These are phyloP conservation scores for Rhabdomys dilectus DNA, from an alignment of 2,113 vertebrate species.

Conservation along the genomic window DNA sequence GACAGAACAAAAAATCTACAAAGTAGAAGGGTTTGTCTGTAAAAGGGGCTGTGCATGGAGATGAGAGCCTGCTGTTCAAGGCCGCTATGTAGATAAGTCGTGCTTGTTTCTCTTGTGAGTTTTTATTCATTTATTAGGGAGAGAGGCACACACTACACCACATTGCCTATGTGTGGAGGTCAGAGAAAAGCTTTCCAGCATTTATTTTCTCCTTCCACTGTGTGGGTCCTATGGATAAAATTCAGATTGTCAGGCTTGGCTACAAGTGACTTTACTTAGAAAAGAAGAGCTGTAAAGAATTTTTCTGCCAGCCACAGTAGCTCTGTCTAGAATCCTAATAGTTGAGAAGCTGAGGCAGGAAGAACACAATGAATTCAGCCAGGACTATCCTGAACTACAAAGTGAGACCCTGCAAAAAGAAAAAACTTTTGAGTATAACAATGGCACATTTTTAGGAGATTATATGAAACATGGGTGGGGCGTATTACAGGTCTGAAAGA, in stretches of 20 bases:
- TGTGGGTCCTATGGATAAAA: background rate
- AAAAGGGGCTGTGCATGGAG: background rate
- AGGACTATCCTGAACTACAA: background rate
- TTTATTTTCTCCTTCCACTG: background rate
- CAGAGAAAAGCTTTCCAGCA: background rate
- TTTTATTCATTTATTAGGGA: background rate
- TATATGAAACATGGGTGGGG: background rate
- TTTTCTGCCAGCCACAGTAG: background rate
- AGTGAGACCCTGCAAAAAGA: background rate
- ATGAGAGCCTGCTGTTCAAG: background rate
- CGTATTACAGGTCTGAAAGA: background rate
- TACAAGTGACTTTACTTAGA: background rate
- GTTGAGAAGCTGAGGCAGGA: background rate
- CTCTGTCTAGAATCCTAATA: background rate
- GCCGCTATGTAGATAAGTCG: conserved; percentile 9
- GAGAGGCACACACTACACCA: background rate
- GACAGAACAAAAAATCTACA: conserved; percentile 19
- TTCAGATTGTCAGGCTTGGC: background rate
- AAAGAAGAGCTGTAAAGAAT: background rate
- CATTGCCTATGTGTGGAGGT: background rate
- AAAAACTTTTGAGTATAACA: conserved; percentile 47
- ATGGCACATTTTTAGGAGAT: background rate
- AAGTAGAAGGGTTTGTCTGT: conserved; percentile 24
- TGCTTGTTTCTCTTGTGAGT: background rate
- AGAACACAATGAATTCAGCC: background rate